These are phyloP conservation scores for Oncorhynchus nerka DNA, from an alignment of 2,113 vertebrate genomes.

Conservation along the genomic window DNA sequence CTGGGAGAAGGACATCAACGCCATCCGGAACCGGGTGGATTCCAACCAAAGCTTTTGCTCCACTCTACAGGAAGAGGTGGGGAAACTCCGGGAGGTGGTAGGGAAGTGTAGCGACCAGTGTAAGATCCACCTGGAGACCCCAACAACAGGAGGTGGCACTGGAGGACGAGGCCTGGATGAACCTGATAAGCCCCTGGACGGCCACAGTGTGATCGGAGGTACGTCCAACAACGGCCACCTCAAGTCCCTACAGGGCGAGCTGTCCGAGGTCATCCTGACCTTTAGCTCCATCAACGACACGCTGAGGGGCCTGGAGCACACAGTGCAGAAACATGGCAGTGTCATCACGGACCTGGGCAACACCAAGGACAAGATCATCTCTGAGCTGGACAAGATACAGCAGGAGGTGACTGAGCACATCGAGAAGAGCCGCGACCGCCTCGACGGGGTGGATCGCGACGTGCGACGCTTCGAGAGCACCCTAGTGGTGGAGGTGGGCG, in stretches of 20 bases:
- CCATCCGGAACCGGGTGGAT: constrained; percentile 54
- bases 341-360: constrained; percentile 80
- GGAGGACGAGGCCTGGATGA: constrained; percentile 37
- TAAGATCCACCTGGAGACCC: constrained; percentile 35
- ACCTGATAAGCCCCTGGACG: constrained; percentile 79
- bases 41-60: constrained; percentile 66
- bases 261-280: constrained; percentile 79
- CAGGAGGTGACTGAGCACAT: constrained; percentile 80
- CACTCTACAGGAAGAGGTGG: constrained; percentile 72
- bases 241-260: constrained; percentile 70
- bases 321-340: constrained; percentile 82
- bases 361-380: constrained; percentile 87
- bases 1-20: constrained; percentile 68
- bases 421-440: constrained; percentile 77
- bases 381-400: constrained; percentile 89
- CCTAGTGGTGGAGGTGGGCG: constrained; percentile 71
- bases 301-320: constrained; percentile 82
- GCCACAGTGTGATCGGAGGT: constrained; percentile 83
- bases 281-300: constrained; percentile 88
- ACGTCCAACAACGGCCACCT: constrained; percentile 75
- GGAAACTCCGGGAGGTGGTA: constrained; percentile 72
- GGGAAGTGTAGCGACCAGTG: constrained; percentile 66
- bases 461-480: constrained; percentile 64
- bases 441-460: constrained; percentile 71
- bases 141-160: constrained; percentile 37